phyloP scores from a whole-genome alignment of 1,140 invertebrate species.

The Homalodisca vitripennis region DNA sequence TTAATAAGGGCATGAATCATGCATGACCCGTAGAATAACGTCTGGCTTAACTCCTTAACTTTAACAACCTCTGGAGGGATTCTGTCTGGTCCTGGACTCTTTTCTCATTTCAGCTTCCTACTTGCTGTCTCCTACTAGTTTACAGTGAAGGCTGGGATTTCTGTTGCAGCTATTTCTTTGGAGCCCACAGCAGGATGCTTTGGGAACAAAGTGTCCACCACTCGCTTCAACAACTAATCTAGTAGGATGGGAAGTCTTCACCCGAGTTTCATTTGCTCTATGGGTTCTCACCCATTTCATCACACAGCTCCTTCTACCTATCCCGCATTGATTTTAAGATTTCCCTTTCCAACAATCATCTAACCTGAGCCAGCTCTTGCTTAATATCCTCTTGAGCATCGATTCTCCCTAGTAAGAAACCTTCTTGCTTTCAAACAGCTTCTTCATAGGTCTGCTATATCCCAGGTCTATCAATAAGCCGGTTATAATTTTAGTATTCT shows the following conservation, averaged over 20 bases:
- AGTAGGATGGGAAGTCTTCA: not conserved
- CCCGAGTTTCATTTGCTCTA: not conserved
- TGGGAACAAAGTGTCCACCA: not conserved
- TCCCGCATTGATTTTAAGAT: not conserved
- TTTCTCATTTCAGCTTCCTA: not conserved
- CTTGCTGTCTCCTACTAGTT: not conserved
- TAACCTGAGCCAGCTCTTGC: not conserved
- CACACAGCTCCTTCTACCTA: not conserved
- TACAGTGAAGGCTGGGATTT: not conserved
- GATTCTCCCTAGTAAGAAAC: not conserved
- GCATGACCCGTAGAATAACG: not conserved
- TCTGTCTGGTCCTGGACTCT: not conserved
- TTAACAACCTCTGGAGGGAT: not conserved
- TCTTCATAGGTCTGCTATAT: not conserved
- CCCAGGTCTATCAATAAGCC: not conserved
- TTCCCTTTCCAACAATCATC: not conserved
- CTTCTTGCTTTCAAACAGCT: not conserved
- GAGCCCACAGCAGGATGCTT: not conserved
- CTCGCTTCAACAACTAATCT: not conserved
- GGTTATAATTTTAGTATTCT: not conserved
- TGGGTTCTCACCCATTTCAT: not conserved
- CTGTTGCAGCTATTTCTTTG: not conserved
- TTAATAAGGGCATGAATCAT: not conserved
- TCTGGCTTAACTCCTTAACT: not conserved
- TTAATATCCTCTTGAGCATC: not conserved